Conservation (phyloP, 2,888 invertebrate species). For the Bembecia ichneumoniformis region DNA sequence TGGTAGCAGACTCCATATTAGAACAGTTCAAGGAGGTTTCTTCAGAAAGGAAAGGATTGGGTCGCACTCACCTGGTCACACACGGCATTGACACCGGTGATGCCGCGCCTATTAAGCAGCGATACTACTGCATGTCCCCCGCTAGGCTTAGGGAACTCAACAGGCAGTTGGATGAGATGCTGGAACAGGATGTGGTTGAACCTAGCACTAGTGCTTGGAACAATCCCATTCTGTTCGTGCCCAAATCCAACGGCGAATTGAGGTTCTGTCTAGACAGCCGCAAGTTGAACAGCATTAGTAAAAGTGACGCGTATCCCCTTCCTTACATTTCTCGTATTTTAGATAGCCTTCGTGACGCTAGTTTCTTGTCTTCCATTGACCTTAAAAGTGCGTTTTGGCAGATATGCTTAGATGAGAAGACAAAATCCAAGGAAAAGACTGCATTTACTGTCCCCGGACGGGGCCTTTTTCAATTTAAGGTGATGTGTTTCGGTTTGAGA, state of each 20-base stretch:
- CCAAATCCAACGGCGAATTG: neutral
- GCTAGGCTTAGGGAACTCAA: neutral
- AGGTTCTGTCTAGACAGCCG: neutral
- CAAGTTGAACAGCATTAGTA: neutral
- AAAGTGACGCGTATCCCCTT: neutral
- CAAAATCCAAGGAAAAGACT: neutral
- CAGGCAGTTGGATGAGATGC: neutral
- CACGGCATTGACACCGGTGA: neutral
- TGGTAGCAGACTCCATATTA: neutral
- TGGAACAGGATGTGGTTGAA: neutral
- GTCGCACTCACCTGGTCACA: neutral
- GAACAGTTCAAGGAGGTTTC: neutral
- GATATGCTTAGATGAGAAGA: neutral
- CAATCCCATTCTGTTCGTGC: neutral
- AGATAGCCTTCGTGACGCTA: neutral
- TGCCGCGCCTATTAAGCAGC: neutral
- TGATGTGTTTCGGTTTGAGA: neutral
- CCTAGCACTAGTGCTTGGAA: neutral
- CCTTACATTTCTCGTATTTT: neutral
- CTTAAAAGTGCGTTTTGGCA: neutral
- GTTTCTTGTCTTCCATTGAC: neutral
- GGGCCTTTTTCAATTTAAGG: neutral
- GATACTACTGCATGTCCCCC: neutral
- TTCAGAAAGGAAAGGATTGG: neutral
- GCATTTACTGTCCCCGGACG: neutral